A percentile compares a stretch with the other conserved stretches of the same genome.
Evolutionary conservation across 2,888 invertebrate genomes (phyloP).

Genomic region (Aphrophora alni): DNA sequence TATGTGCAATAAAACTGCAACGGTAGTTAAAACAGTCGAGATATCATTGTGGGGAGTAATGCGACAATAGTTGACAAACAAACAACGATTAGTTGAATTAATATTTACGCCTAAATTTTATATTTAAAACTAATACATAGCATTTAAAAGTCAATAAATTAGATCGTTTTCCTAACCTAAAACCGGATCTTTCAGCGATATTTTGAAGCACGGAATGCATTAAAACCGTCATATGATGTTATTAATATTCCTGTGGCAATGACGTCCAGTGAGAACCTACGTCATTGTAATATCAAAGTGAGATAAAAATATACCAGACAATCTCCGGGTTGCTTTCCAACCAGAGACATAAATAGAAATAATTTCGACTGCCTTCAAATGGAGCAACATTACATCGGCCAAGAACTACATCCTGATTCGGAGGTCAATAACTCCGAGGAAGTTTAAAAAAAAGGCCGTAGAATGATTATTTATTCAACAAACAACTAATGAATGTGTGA

Average conservation of each 20-base stretch:
- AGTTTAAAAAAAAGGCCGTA: too few relatives aligned
- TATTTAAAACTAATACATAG: too few relatives aligned
- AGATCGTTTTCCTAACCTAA: neutral
- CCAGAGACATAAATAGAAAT: neutral
- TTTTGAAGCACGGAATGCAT: neutral
- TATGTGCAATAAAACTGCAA: neutral
- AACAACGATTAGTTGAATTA: too few relatives aligned
- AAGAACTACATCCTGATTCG: neutral
- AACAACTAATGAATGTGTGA: too few relatives aligned
- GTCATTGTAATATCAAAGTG: neutral
- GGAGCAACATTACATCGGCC: neutral
- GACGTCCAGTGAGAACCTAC: neutral
- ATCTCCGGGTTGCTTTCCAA: neutral
- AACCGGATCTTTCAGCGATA: neutral
- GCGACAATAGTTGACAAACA: too few relatives aligned
- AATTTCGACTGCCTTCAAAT: neutral
- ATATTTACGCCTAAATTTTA: too few relatives aligned
- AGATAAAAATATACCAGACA: neutral
- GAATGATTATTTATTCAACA: too few relatives aligned
- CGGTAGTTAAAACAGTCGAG: too few relatives aligned
- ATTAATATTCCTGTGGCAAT: neutral
- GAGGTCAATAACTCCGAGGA: too few relatives aligned
- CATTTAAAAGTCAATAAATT: too few relatives aligned
- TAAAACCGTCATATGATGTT: neutral
- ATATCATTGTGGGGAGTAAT: too few relatives aligned